These are phyloP conservation scores for Caenorhabditis sp. DNA, from an alignment of 2,888 invertebrate genomes.

Conservation along the genomic window DNA sequence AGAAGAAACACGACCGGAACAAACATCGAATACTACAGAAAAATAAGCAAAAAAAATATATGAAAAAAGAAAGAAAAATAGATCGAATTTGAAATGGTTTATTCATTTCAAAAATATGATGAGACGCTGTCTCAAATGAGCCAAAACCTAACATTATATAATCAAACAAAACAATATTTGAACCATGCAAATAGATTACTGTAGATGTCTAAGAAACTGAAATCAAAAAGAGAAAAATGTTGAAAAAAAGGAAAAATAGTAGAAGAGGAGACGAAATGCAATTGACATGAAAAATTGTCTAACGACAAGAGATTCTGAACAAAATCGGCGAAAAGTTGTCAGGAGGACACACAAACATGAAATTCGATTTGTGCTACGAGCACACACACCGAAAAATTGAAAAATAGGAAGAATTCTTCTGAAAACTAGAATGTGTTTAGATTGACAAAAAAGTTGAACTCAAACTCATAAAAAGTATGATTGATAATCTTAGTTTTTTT, in stretches of 20 bases:
- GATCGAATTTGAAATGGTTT: no score
- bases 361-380: not conserved
- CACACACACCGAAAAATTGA: not conserved
- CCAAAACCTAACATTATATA: no score
- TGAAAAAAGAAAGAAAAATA: not conserved
- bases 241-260: not conserved
- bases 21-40: not conserved
- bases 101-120: no score
- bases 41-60: not conserved
- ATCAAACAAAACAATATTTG: no score
- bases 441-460: no score
- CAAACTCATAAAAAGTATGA: no score
- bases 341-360: not conserved
- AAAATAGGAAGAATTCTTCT: no score
- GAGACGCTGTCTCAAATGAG: no score
- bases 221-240: no score
- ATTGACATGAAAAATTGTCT: constrained; percentile 1
- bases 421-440: no score
- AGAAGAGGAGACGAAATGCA: not conserved
- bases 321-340: not conserved
- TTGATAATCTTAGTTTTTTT: no score
- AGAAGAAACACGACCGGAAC: not conserved
- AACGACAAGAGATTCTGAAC: not conserved
- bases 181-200: not conserved
- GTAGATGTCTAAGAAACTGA: no score